A percentile compares a stretch with the other conserved stretches of the same genome.
These are phyloP conservation scores for Tupiocoris notatus DNA, from an alignment of 2,888 invertebrate species.

Conservation along the genomic window DNA sequence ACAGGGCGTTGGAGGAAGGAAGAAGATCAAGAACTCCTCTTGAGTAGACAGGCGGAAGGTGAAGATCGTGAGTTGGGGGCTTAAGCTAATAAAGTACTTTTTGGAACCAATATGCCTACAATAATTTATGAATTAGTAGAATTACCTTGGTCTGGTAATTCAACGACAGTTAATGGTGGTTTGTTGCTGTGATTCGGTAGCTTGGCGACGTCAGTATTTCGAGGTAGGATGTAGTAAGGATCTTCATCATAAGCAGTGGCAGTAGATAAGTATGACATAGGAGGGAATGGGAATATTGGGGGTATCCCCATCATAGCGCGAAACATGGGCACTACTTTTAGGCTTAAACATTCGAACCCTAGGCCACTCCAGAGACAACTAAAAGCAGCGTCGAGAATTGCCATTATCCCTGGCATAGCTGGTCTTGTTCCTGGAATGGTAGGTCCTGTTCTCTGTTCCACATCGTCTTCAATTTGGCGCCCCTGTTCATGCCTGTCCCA, in stretches of 20 bases:
- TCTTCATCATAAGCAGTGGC: neutral
- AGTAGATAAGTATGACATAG: neutral
- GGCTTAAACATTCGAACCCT: constrained; percentile 44
- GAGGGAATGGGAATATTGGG: constrained; percentile 9
- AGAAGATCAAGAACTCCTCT: too few relatives aligned
- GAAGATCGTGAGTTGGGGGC: too few relatives aligned
- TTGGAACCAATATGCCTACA: too few relatives aligned
- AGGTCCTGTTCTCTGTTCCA: neutral
- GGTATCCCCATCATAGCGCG: constrained; percentile 42
- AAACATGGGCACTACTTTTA: constrained; percentile 43
- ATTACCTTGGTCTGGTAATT: too few relatives aligned
- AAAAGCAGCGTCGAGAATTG: constrained; percentile 35
- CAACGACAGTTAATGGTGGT: too few relatives aligned
- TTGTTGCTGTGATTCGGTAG: too few relatives aligned
- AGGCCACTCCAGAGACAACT: constrained; percentile 42
- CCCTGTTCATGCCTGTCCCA: constrained; percentile 21
- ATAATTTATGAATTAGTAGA: too few relatives aligned
- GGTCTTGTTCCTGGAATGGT: constrained; percentile 26
- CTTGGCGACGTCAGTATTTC: constrained; percentile 14
- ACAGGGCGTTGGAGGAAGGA: neutral
- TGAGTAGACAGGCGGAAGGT: too few relatives aligned
- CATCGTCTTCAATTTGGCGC: neutral
- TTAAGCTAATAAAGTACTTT: too few relatives aligned
- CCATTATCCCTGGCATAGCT: constrained; percentile 32
- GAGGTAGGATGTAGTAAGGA: constrained; percentile 27